A percentile compares a stretch with the other conserved stretches of the same genome.
Evolutionary conservation across 2,888 invertebrate species (phyloP).

Genomic region (Diadromus collaris): DNA sequence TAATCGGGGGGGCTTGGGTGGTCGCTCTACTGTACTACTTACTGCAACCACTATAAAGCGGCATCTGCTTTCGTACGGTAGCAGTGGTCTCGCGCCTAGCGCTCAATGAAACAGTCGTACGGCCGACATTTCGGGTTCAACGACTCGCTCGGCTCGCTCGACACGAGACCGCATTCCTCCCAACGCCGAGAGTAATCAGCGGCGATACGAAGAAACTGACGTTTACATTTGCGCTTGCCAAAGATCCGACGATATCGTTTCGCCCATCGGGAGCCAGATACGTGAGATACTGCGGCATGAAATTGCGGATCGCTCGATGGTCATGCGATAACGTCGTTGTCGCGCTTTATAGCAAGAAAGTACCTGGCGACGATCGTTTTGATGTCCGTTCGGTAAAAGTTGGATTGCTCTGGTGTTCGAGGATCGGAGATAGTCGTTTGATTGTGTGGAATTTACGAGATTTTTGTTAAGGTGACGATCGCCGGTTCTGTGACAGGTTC

Average conservation of each 20-base stretch:
- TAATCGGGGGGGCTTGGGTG: constrained; percentile 30
- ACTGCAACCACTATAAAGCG: neutral
- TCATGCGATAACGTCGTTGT: neutral
- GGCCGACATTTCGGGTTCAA: constrained; percentile 23
- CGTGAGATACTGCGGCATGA: neutral
- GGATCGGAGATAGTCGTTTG: constrained; percentile 22
- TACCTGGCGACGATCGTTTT: constrained; percentile 8
- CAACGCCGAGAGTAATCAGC: constrained; percentile 12
- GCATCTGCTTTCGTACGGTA: neutral
- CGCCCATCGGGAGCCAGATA: neutral
- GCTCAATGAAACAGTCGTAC: constrained; percentile 16
- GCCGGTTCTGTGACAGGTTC: constrained; percentile 2
- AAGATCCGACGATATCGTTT: neutral
- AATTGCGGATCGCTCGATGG: neutral
- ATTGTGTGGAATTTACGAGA: constrained; percentile 28
- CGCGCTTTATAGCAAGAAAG: neutral
- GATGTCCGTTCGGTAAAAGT: neutral
- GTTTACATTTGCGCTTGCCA: constrained; percentile 6
- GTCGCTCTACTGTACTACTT: constrained; percentile 19
- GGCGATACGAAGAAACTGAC: neutral
- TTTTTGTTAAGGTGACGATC: constrained; percentile 27
- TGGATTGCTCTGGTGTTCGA: constrained; percentile 26
- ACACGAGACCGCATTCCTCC: neutral
- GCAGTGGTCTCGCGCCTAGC: neutral
- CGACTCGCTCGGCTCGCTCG: constrained; percentile 18